Evolutionary conservation across 1,140 invertebrate genomes (phyloP).

Genomic region (Heliconius nattereri): DNA sequence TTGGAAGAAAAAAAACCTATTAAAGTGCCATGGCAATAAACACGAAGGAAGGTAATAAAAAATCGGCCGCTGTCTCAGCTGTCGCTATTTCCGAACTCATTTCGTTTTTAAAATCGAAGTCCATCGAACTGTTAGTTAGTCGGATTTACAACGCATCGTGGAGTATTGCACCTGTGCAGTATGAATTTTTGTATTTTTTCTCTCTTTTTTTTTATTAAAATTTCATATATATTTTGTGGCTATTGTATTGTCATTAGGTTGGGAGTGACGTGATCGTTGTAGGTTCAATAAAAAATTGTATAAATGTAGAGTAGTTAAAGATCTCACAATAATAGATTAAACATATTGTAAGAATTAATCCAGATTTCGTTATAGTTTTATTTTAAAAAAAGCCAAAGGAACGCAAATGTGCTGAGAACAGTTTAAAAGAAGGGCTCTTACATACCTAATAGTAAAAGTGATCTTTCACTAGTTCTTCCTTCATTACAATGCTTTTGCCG

Average conservation of each 20-base stretch:
- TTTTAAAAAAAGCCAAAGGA: too few relatives aligned
- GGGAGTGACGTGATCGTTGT: too few relatives aligned
- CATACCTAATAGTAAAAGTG: too few relatives aligned
- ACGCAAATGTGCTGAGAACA: too few relatives aligned
- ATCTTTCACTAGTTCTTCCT: background rate
- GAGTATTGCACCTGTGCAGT: slow-evolving; percentile 40
- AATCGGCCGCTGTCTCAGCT: slow-evolving; percentile 75
- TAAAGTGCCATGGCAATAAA: slow-evolving; percentile 72
- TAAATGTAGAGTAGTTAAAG: too few relatives aligned
- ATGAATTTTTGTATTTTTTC: slow-evolving; percentile 25
- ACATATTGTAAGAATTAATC: too few relatives aligned
- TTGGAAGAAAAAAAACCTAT: slow-evolving; percentile 58
- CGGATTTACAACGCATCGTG: slow-evolving; percentile 54
- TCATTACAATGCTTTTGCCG: too few relatives aligned
- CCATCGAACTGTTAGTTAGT: slow-evolving; percentile 63
- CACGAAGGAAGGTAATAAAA: slow-evolving; percentile 77
- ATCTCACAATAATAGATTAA: too few relatives aligned
- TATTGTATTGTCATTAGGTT: background rate
- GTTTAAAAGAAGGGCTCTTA: too few relatives aligned
- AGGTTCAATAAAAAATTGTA: too few relatives aligned
- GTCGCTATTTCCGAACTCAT: slow-evolving; percentile 76
- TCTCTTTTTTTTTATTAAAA: slow-evolving; percentile 6
- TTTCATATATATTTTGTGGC: background rate
- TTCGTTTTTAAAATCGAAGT: slow-evolving; percentile 72
- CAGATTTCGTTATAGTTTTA: too few relatives aligned